phyloP scores from a whole-genome alignment of 2,888 invertebrate species.

The Drosophila anomalata region DNA sequence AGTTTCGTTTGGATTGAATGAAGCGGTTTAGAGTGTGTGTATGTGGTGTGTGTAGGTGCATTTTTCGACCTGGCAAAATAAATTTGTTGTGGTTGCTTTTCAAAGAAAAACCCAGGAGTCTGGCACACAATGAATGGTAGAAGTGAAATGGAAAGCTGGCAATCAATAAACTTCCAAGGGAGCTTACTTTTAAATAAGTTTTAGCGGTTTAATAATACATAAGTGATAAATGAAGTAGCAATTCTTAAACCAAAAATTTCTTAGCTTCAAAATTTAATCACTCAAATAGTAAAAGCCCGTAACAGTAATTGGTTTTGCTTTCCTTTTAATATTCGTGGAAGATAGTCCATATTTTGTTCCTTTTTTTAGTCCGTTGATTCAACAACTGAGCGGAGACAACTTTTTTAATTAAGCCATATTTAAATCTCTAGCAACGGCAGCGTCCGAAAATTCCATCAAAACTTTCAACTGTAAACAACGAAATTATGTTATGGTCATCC shows the following conservation, averaged over 20 bases:
- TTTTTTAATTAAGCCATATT: slow-evolving; percentile 73
- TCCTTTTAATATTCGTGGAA: neutral
- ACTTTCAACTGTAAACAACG: slow-evolving; percentile 63
- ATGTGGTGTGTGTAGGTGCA: neutral
- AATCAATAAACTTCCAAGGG: slow-evolving; percentile 15
- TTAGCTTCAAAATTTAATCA: too few relatives aligned
- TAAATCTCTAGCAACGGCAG: slow-evolving; percentile 41
- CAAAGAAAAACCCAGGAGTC: slow-evolving; percentile 7
- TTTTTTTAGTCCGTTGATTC: slow-evolving; percentile 14
- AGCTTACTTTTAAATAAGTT: neutral
- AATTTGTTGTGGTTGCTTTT: slow-evolving; percentile 18
- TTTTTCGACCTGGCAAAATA: slow-evolving; percentile 11
- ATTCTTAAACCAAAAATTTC: neutral
- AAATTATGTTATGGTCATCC: slow-evolving; percentile 53
- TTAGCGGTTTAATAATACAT: neutral
- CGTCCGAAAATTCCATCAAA: slow-evolving; percentile 43
- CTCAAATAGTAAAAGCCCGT: neutral
- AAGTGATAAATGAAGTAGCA: neutral
- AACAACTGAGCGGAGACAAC: slow-evolving; percentile 43
- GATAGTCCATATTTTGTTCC: neutral
- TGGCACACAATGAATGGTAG: slow-evolving; percentile 11
- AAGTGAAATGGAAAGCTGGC: slow-evolving; percentile 25
- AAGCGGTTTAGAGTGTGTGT: slow-evolving; percentile 12
- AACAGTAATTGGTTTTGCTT: neutral
- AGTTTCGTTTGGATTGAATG: slow-evolving; percentile 17